phyloP scores from a whole-genome alignment of 2,888 invertebrate species.

The Actias luna region DNA sequence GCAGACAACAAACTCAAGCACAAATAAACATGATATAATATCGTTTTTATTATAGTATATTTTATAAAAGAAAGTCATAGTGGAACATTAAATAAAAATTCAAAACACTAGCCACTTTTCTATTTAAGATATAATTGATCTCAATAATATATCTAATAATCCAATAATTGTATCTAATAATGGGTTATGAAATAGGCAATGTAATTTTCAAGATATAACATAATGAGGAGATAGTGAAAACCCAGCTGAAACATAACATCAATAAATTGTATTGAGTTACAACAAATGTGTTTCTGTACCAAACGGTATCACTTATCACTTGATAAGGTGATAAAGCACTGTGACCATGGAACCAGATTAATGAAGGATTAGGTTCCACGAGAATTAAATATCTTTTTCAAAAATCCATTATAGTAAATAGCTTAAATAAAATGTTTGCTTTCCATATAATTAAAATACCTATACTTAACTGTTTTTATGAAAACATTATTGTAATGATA shows the following conservation, averaged over 20 bases:
- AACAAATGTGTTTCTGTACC: background rate
- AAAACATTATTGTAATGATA: background rate
- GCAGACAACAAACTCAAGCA: constrained; percentile 48
- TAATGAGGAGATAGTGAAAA: too few species aligned
- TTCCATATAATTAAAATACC: background rate
- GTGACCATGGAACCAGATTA: constrained; percentile 3
- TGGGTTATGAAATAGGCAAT: too few species aligned
- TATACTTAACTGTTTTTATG: too few species aligned
- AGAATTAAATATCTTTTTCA: background rate
- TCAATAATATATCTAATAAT: too few species aligned
- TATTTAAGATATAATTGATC: too few species aligned
- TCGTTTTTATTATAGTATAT: background rate
- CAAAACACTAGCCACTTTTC: too few species aligned
- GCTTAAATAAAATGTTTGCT: background rate
- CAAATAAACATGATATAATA: background rate
- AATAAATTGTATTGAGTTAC: too few species aligned
- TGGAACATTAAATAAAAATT: background rate
- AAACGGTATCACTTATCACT: constrained; percentile 3
- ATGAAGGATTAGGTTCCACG: background rate
- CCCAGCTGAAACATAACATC: too few species aligned
- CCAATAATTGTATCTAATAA: too few species aligned
- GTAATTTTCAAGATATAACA: too few species aligned
- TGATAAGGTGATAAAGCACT: constrained; percentile 7
- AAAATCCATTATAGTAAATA: background rate
- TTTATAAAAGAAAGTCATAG: background rate